Evolutionary conservation across 2,888 invertebrate species (phyloP), one percentile per base, ranked within the genome.

Genomic region (Microdon myrmicae): DNA sequence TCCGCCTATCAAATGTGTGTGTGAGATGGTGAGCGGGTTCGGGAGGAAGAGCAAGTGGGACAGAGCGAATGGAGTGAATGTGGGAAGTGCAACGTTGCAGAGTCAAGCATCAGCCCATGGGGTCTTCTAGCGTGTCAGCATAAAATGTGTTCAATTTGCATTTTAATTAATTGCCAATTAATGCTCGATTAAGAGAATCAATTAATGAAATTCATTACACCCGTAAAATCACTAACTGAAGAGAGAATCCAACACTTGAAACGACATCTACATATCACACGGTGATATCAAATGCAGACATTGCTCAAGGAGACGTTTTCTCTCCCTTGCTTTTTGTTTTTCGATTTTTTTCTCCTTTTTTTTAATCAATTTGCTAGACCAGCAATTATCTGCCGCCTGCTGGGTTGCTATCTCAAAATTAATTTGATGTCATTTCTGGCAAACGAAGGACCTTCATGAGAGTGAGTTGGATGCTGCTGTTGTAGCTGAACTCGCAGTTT

Each of bases 121-220:
- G n/a, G n/a, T n/a, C n/a, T n/a, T n/a, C n/a, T n/a, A 68, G 69
- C 69, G 69, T 69, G 69, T 70, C 68, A 67, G 60, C 60, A 51
- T 60, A 60, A 61, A 67, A 60, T 54, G 58, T 66, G 48, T 59
- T 58, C 53, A 69, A 71, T 71, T 71, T 70, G 69, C 69, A 70
- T 70, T 69, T 71, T 70, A 71, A 70, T 71, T 71, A 69, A 70
- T 70, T 69, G 71, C 67, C 70, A 70, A 71, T 71, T 71, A 71
- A 69, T 64, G 64, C 51, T 53, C 58, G 64, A 64, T 64, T 64
- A 64, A 64, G 58, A 43, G 64, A 64, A 64, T 64, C 53, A 58
- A 64, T 64, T 56, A 64, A 64, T 64, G 51, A 47, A 58, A 51
- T 58, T 53, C 47, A 53, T 58, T 61, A 20, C 25, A 31, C 9